Percentiles rank a stretch among this genome's conserved stretches.
These are phyloP conservation scores for Austrofundulus limnaeus DNA, from an alignment of 2,113 vertebrate species.

Conservation along the genomic window DNA sequence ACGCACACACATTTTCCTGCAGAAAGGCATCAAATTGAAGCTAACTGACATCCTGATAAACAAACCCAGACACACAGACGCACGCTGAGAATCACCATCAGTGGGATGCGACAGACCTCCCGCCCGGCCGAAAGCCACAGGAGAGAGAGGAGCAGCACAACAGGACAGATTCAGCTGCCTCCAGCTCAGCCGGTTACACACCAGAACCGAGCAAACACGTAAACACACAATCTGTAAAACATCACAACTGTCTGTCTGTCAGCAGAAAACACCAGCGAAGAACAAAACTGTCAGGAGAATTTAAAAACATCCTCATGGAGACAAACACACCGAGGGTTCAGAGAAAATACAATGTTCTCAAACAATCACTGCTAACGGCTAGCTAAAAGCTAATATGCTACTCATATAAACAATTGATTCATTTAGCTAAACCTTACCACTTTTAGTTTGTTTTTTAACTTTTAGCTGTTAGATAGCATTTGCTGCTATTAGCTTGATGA, in stretches of 20 bases:
- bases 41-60: conserved; percentile 18
- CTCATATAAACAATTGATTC: no score
- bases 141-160: neutral
- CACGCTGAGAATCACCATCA: conserved; percentile 23
- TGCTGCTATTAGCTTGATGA: no score
- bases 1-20: neutral
- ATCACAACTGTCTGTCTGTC: neutral
- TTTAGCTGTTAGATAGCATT: no score
- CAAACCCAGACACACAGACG: neutral
- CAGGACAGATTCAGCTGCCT: conserved; percentile 8
- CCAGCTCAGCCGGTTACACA: conserved; percentile 14
- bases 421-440: no score
- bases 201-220: conserved; percentile 23
- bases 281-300: no score
- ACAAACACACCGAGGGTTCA: no score
- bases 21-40: conserved; percentile 21
- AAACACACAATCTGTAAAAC: conserved; percentile 22
- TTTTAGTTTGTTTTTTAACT: no score
- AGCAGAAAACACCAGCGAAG: no score
- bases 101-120: conserved; percentile 26
- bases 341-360: no score
- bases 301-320: no score
- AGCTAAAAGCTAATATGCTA: no score
- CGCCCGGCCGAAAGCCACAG: conserved; percentile 21
- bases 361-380: no score